phyloP scores from a whole-genome alignment of 1,140 invertebrate genomes.

The Muscidifurax raptorellus region DNA sequence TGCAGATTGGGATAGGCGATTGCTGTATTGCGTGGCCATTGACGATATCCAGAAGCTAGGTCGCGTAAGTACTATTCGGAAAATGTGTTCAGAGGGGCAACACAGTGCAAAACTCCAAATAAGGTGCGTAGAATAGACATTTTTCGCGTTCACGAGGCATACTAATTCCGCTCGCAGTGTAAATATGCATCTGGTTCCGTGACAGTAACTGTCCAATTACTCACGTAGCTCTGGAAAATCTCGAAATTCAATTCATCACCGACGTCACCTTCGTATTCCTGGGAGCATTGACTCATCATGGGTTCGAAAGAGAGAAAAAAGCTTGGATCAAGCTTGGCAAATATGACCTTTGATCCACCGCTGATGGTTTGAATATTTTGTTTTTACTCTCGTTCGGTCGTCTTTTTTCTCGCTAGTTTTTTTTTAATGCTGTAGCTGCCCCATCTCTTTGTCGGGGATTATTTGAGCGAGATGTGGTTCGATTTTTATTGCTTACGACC shows the following conservation, averaged over 20 bases:
- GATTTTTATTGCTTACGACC: slow-evolving; percentile 7
- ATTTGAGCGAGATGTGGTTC: slow-evolving; percentile 1
- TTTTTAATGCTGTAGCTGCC: background rate
- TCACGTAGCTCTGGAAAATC: slow-evolving; percentile 31
- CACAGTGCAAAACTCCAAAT: background rate
- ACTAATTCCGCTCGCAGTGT: slow-evolving; percentile 24
- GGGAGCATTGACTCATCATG: background rate
- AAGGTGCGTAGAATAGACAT: background rate
- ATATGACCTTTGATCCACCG: slow-evolving; percentile 20
- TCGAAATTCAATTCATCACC: slow-evolving; percentile 41
- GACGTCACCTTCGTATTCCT: background rate
- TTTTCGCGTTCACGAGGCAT: background rate
- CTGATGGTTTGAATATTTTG: background rate
- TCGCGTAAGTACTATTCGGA: no score
- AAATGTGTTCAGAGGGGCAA: no score
- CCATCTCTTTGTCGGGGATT: background rate
- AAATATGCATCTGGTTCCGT: background rate
- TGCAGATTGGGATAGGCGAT: no score
- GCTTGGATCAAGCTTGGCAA: background rate
- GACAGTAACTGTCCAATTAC: background rate
- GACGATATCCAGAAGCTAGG: no score
- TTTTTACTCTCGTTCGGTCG: background rate
- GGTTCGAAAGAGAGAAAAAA: slow-evolving; percentile 16
- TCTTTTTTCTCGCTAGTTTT: background rate
- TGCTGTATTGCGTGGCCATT: no score